These are phyloP conservation scores for Gorsachius goisagi DNA, from an alignment of 2,113 vertebrate species.

Conservation along the genomic window DNA sequence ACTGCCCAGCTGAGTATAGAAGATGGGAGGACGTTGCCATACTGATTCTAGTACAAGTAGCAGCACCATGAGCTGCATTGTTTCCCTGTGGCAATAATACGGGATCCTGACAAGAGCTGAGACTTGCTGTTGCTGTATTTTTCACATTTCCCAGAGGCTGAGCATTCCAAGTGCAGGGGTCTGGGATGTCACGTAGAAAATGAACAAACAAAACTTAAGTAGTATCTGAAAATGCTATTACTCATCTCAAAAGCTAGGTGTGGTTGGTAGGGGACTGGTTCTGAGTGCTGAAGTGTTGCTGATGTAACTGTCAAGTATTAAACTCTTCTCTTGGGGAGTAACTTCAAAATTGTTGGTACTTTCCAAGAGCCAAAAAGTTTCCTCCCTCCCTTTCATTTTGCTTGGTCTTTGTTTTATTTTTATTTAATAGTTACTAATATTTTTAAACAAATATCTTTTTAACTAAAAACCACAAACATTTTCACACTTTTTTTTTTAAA, in stretches of 20 bases:
- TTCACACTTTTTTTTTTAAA: not conserved
- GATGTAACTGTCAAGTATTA: not conserved
- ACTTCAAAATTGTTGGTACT: slow-evolving; percentile 2
- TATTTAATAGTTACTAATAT: not conserved
- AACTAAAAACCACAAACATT: not conserved
- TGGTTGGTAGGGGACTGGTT: not conserved
- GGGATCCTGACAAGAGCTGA: not conserved
- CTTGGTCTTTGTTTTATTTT: not conserved
- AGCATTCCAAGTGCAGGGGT: not conserved
- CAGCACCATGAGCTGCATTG: not conserved
- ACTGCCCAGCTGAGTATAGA: not conserved
- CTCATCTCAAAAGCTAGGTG: not conserved
- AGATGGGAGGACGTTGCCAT: not conserved
- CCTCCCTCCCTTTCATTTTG: not conserved
- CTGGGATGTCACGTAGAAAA: not conserved
- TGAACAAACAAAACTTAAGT: not conserved
- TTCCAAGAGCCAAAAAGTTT: not conserved
- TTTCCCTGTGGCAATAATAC: not conserved
- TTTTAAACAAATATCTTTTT: not conserved
- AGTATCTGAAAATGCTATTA: not conserved
- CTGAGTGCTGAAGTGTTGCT: not conserved
- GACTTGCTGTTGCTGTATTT: rapidly evolving
- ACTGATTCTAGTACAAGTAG: not conserved
- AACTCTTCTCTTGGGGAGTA: not conserved
- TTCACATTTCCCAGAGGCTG: not conserved